These are phyloP conservation scores for Danaus melanippus DNA, from an alignment of 1,140 invertebrate species.

Conservation along the genomic window DNA sequence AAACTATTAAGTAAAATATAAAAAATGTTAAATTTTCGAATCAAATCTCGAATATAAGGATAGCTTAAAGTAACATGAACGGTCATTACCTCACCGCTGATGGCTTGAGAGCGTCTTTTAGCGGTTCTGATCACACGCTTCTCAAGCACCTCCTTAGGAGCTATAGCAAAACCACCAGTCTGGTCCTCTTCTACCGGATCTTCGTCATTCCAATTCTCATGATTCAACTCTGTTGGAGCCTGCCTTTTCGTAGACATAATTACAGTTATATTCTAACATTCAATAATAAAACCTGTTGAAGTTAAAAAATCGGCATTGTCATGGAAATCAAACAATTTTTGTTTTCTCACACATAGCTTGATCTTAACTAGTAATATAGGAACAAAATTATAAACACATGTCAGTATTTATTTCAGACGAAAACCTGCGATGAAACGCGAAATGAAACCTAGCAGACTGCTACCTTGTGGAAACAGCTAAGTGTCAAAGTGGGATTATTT, in stretches of 20 bases:
- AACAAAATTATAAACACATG: background rate
- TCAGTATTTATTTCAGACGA: background rate
- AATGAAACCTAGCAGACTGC: too few species aligned
- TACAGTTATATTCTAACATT: background rate
- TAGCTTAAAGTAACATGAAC: background rate
- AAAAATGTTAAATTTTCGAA: background rate
- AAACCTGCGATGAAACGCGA: too few species aligned
- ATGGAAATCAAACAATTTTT: too few species aligned
- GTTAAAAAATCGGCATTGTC: too few species aligned
- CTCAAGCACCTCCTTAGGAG: constrained; percentile 79
- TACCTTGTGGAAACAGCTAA: too few species aligned
- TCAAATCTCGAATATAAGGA: background rate
- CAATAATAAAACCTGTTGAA: too few species aligned
- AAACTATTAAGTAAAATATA: background rate
- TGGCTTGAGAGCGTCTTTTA: constrained; percentile 73
- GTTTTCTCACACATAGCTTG: background rate
- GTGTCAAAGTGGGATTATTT: too few species aligned
- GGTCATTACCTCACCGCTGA: constrained; percentile 37
- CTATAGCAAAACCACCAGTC: constrained; percentile 80
- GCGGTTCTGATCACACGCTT: constrained; percentile 85
- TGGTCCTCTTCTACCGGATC: constrained; percentile 84
- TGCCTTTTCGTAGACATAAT: constrained; percentile 83
- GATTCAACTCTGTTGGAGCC: constrained; percentile 85
- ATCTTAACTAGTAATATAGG: background rate
- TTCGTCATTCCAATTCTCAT: constrained; percentile 93